Percentiles rank a stretch among this genome's conserved stretches.
phyloP scores from a whole-genome alignment of 2,888 invertebrate species.

The Leptinotarsa tumamoca region DNA sequence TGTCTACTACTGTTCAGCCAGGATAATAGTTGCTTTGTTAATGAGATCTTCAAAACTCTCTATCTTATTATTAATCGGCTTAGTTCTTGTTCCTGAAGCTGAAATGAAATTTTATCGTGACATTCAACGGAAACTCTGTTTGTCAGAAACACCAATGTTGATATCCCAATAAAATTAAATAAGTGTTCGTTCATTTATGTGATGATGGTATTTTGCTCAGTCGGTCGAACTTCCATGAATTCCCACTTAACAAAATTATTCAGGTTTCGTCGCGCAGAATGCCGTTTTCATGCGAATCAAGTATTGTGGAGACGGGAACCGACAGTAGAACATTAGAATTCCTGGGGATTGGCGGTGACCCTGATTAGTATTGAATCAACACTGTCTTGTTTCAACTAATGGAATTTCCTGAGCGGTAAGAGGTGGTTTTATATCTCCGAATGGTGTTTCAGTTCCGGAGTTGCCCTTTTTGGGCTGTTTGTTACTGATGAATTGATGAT shows the following conservation, averaged over 20 bases:
- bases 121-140: too few species aligned
- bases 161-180: too few species aligned
- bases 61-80: too few species aligned
- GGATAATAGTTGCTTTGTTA: too few species aligned
- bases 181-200: too few species aligned
- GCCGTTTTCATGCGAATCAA: background rate
- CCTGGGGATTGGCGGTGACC: background rate
- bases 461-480: background rate
- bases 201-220: background rate
- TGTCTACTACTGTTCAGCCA: too few species aligned
- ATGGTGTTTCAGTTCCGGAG: background rate
- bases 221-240: background rate
- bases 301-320: background rate
- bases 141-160: too few species aligned
- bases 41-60: too few species aligned
- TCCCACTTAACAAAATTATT: background rate
- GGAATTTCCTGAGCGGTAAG: background rate
- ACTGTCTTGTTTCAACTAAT: background rate
- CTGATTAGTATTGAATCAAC: slow-evolving; percentile 4
- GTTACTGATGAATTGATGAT: background rate
- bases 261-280: background rate
- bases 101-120: too few species aligned
- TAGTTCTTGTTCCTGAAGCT: too few species aligned
- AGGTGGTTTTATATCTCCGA: too few species aligned
- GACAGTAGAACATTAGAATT: background rate